These are phyloP conservation scores for Brienomyrus longianalis DNA, from an alignment of 2,113 vertebrate species.

Conservation along the genomic window DNA sequence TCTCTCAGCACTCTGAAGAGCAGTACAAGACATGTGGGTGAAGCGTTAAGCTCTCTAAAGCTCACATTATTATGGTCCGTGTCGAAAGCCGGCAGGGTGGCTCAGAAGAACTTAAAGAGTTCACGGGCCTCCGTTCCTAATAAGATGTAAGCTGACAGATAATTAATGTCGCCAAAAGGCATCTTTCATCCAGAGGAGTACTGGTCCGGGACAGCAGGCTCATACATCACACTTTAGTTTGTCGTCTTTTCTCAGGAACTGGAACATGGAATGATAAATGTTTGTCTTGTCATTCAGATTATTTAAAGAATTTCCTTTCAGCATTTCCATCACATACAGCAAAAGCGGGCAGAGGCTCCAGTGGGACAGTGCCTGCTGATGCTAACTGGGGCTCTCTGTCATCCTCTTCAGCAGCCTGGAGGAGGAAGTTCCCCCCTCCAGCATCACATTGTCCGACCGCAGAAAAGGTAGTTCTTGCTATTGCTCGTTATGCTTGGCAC, in stretches of 20 bases:
- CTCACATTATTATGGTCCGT: background rate
- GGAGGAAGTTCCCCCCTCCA: background rate
- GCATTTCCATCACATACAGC: constrained; percentile 40
- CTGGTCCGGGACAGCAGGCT: background rate
- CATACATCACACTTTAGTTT: background rate
- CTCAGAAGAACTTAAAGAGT: background rate
- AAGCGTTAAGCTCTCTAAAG: background rate
- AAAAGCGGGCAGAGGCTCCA: constrained; percentile 37
- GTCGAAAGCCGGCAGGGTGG: background rate
- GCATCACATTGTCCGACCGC: constrained; percentile 3
- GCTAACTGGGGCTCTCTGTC: background rate
- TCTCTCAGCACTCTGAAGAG: constrained; percentile 70
- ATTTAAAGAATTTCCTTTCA: constrained; percentile 41
- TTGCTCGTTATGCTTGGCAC: background rate
- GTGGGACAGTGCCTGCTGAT: constrained; percentile 42
- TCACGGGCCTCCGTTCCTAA: background rate
- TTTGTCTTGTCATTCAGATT: constrained; percentile 41
- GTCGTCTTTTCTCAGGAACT: background rate
- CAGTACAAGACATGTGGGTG: background rate
- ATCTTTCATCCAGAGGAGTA: background rate
- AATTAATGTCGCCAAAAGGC: background rate
- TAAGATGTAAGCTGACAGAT: background rate
- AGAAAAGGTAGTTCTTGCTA: background rate
- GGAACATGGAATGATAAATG: constrained; percentile 49
- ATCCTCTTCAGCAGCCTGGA: background rate